Base-by-base conservation (phyloP, 2,888 invertebrate genomes). In the Labia minor region DNA sequence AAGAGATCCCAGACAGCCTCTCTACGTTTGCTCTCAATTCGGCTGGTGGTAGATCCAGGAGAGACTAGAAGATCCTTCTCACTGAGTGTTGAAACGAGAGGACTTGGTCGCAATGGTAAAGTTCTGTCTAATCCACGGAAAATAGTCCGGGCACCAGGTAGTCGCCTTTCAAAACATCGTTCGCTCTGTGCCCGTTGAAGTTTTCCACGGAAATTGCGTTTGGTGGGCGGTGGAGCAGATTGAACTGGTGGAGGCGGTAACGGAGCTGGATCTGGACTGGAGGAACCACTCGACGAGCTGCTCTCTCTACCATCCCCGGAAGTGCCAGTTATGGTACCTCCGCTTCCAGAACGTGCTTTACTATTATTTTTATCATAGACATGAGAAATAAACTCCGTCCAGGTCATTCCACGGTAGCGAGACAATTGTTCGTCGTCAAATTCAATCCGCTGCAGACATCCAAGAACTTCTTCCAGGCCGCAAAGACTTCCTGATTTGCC, bases 1-100 rank as follows among this genome's bases (percentile, higher is more conserved):
- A 84, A 84, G 8, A 85, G 76, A 73, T 85, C 85, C 85, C 85
- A 85, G 16, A 84, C 79, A 6, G 83, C 82, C 72, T 84, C 82
- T 61, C 81, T 73, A 62, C 81, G 72, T 71, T 80, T 81, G 61
- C 76, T 72, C 71, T 82, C 71, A 19, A 69, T 69, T 19, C 69
- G 67, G 65, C 70, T 71, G 61, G 69, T 70, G 20, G 71, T 72
- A 11, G 70, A 72, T n/a, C 70, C 70, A 11, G 71, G 72, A 16
- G 71, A 71, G 14, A 71, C 72, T 14, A 72, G 67, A 8, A 70
- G 65, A 21, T 72, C 72, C 68, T 73, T 73, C 49, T 72, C 73
- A 63, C 70, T 72, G 49, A 71, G 68, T 1, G 71, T 70, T 11
- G 68, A 65, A 8, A 69, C 68, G 19, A 72, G 65, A 3, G 72